Base-by-base conservation (phyloP, 2,113 vertebrate species). In the Zapus hudsonius region DNA sequence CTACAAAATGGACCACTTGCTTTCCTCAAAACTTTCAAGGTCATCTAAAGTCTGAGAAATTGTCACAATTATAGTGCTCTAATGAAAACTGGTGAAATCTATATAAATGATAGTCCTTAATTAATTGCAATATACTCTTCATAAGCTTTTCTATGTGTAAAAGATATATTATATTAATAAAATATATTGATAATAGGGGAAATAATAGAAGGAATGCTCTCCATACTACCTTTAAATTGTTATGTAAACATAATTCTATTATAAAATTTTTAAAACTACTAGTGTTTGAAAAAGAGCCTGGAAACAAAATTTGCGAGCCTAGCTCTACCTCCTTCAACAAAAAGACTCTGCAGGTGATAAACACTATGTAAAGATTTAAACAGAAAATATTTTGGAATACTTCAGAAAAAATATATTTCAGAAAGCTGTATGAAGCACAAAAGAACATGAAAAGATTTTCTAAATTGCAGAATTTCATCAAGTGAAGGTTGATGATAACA, bases 21-120 rank as follows among this genome's bases (percentile, higher is more conserved):
- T 86, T 57, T 80, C 69, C 38, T 83, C 25, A 88, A 79, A 79
- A 79, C 42, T 61, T 76, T 85, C 70, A 74, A 82, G 61, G 72
- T 90, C 59, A 64, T 87, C 59, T 66, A 64, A 90, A 80, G 42
- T 67, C n/a, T 85, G 75, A 89, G 63, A 89, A 84, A 80, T 4
- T 57, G 42, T 84, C 66, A 42, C 12, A 29, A 47, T 29, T 33
- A 84, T n/a, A 92, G 29, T 86, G 63, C 90, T 47, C 42, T 52
- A 59, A 47, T 44, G 73, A 89, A 86, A 87, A 80, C 27, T 33
- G n/a, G 5, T 55, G 27, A 75, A 73, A 87, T 89, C 27, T 63
- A 85, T 85, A 82, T 70, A 52, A 90, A 80, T 7, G 6, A 2
- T 66, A 6, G 33, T 9, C 10, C 79, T 84, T 76, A 87, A 91